Conservation (phyloP, 2,797 vertebrate species). For the Buphagus erythrorhynchus region DNA sequence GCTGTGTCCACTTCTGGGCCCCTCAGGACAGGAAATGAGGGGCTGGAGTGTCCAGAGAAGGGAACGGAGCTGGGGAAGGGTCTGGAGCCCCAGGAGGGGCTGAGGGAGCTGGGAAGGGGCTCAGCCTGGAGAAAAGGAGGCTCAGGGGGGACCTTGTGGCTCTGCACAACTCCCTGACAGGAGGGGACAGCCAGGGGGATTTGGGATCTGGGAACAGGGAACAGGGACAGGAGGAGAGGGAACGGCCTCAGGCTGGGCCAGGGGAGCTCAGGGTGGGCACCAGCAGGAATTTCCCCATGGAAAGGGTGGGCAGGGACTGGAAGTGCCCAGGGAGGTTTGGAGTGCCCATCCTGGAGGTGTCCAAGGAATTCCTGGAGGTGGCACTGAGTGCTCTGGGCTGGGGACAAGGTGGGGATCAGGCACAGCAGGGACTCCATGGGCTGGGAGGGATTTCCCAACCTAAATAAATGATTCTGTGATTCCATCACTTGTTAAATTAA, state of each 20-base stretch:
- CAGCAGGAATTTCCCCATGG: neutral
- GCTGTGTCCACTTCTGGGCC: no score
- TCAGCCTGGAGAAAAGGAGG: neutral
- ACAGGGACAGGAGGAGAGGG: no score
- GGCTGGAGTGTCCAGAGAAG: neutral
- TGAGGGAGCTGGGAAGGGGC: neutral
- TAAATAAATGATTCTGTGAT: neutral
- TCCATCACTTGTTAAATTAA: neutral
- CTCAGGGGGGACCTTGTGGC: neutral
- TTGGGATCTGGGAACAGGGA: no score
- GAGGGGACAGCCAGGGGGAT: no score
- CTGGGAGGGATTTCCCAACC: neutral
- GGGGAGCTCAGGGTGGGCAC: no score
- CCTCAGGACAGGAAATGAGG: accelerated
- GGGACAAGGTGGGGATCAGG: accelerated
- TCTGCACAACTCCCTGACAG: no score
- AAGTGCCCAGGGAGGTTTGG: neutral
- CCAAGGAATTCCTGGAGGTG: accelerated
- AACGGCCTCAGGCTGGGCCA: no score
- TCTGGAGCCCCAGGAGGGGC: accelerated
- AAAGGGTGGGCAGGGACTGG: neutral
- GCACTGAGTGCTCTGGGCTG: neutral
- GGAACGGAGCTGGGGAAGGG: neutral
- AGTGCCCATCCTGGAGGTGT: neutral
- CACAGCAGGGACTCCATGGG: accelerated